Conservation (phyloP, 2,888 invertebrate genomes). For the Metopia argyrocephala region DNA sequence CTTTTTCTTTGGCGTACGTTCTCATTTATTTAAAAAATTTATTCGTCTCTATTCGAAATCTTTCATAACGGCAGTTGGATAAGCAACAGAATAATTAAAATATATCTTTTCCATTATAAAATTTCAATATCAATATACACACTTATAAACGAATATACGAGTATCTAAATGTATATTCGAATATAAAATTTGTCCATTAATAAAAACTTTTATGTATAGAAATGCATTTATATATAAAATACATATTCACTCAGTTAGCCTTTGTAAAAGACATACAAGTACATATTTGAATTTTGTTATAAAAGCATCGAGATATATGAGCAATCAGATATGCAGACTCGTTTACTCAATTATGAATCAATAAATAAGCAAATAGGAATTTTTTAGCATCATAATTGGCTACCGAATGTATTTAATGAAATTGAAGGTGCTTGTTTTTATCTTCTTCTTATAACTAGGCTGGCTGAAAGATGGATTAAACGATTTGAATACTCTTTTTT, state of each 20-base stretch:
- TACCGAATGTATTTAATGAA: no score
- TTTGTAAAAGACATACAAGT: no score
- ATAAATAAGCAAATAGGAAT: no score
- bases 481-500: no score
- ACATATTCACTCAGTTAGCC: background rate
- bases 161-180: background rate
- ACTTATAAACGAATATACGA: background rate
- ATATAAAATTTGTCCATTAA: background rate
- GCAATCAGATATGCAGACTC: background rate
- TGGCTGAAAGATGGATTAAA: no score
- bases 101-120: background rate
- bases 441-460: no score
- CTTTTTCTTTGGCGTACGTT: background rate
- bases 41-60: background rate
- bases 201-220: slow-evolving; percentile 1
- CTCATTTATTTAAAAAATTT: background rate
- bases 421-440: no score
- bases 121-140: background rate
- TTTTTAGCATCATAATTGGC: no score
- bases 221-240: slow-evolving; percentile 9
- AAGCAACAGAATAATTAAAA: background rate
- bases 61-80: background rate
- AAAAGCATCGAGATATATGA: background rate
- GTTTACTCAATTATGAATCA: background rate
- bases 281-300: background rate